Evolutionary conservation across 2,888 invertebrate genomes (phyloP), one percentile per base, ranked within the genome.

Genomic region (Eristalinus aeneus): DNA sequence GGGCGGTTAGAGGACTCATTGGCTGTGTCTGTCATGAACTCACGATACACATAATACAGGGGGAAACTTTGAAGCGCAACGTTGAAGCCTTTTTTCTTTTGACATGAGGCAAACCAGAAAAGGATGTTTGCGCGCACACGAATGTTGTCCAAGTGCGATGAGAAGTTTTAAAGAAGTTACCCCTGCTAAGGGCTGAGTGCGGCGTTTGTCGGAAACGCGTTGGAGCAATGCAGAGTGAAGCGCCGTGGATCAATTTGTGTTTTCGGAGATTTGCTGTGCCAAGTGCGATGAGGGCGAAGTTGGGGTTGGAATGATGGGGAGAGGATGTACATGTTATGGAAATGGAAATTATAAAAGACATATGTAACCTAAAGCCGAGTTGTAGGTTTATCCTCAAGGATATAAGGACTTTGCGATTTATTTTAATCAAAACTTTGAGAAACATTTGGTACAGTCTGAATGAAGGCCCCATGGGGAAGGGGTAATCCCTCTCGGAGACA

Each of bases 31-130:
- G 79, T 84, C 71, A 56, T 84, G 75, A 84, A 72, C 84, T 84
- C 75, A 20, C 61, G 67, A 63, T 65, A 79, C 79, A 84, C 79
- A 84, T 75, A 75, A 84, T 84, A 75, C 79, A 84, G 71, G 56
- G n/a, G 34, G 56, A 84, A 84, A 84, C 75, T 84, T 84, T 84
- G 79, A 69, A 83, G 74, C 27, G 27, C 27, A 74, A 79, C 75
- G 71, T 71, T 67, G 75, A 79, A 84, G 79, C 79, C 79, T 75
- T 79, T 63, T 68, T 61, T 12, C 58, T 74, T n/a, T 27, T 71
- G 16, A 16, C n/a, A 46, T 16, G 27, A 53, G 46, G 69, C 68
- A 61, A 10, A 36, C 63, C n/a, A 32, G 34, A 46, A 73, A 32
- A 73, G 46, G 68, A 36, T 20, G 36, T 73, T 82, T 36, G 39